These are phyloP conservation scores for Mormyrus lacerda DNA, from an alignment of 2,113 vertebrate genomes.

Conservation along the genomic window DNA sequence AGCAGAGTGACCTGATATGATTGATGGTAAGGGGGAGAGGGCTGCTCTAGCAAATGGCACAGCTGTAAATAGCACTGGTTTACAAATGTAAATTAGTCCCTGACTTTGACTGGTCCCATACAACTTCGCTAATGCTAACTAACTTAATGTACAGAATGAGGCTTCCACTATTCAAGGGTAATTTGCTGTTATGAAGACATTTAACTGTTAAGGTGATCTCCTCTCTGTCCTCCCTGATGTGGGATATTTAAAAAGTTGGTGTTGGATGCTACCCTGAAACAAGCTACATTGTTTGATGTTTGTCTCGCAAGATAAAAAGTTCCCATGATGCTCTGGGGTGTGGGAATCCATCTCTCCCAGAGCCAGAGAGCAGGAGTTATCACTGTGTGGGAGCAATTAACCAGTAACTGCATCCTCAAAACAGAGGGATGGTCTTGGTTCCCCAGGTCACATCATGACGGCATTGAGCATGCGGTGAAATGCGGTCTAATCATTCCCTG, in stretches of 20 bases:
- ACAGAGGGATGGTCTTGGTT: conserved; percentile 18
- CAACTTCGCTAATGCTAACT: neutral
- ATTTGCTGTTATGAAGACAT: neutral
- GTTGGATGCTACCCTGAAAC: neutral
- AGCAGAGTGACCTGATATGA: neutral
- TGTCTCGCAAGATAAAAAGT: neutral
- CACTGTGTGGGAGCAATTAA: conserved; percentile 34
- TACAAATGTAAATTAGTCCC: neutral
- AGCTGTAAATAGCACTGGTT: neutral
- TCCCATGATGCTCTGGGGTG: too few relatives aligned
- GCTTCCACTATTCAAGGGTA: neutral
- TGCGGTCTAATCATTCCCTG: conserved; percentile 20
- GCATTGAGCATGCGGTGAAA: conserved; percentile 25
- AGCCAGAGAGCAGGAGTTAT: neutral
- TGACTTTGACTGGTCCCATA: neutral
- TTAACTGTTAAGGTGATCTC: neutral
- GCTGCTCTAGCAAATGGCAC: neutral
- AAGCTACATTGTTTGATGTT: neutral
- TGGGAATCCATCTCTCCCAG: neutral
- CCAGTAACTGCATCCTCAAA: conserved; percentile 36
- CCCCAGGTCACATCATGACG: conserved; percentile 3
- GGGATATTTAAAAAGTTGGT: neutral
- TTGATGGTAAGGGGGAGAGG: neutral
- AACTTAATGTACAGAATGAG: neutral
- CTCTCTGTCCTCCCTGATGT: neutral